Conservation (phyloP, 2,797 vertebrate species). For the Eospalax fontanierii region DNA sequence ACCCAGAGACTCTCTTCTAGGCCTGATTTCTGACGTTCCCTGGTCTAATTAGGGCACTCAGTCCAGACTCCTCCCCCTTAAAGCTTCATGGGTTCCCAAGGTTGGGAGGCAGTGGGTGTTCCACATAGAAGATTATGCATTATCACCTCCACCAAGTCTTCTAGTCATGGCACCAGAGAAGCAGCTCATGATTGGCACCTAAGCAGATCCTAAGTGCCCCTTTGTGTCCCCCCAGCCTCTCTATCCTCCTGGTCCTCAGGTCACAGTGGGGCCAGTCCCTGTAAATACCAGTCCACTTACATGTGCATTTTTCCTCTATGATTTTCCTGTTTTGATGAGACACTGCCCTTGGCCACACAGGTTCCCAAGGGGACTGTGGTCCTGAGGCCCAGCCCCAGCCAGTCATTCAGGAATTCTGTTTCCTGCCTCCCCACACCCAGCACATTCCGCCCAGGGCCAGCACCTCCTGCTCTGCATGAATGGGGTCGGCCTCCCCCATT, state of each 20-base stretch:
- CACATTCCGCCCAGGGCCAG: not conserved
- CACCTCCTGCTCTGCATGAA: conserved; percentile 15
- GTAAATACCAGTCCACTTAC: conserved; percentile 87
- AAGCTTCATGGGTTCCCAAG: not conserved
- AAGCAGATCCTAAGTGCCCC: not conserved
- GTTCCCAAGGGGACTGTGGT: conserved; percentile 75
- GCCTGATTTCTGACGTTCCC: not conserved
- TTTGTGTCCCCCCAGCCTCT: not conserved
- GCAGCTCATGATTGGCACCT: not conserved
- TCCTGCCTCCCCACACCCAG: conserved; percentile 68
- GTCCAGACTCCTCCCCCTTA: not conserved
- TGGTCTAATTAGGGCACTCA: fast-evolving
- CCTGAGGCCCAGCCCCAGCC: not conserved
- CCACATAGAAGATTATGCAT: not conserved
- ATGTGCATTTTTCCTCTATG: conserved; percentile 86
- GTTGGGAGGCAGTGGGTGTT: not conserved
- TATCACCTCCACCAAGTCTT: not conserved
- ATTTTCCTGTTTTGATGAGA: conserved; percentile 89
- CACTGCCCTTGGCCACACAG: conserved; percentile 70
- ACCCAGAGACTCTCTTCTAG: not conserved
- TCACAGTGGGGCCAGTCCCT: conserved; percentile 76
- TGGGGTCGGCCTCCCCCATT: not conserved
- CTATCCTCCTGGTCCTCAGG: not conserved
- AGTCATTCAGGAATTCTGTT: conserved; percentile 75
- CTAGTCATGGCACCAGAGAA: not conserved